These are phyloP conservation scores for Sitodiplosis mosellana DNA, from an alignment of 1,140 invertebrate species.

Conservation along the genomic window DNA sequence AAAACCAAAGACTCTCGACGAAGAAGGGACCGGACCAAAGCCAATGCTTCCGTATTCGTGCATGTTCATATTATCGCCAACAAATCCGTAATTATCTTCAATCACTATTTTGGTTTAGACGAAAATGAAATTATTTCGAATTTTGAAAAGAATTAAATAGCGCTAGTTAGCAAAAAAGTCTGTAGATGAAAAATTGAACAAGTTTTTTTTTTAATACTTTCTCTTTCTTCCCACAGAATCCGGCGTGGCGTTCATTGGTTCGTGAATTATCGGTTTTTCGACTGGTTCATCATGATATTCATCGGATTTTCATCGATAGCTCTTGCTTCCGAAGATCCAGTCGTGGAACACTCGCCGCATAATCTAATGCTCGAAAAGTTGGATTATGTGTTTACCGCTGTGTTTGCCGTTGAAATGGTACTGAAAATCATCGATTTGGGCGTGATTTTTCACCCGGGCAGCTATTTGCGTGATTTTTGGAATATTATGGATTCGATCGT, in stretches of 20 bases:
- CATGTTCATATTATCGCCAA: slow-evolving; percentile 98
- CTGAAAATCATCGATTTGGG: slow-evolving; percentile 90
- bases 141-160: no score
- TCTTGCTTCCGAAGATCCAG: slow-evolving; percentile 97
- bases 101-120: no score
- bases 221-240: slow-evolving; percentile 44
- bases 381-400: slow-evolving; percentile 98
- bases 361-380: slow-evolving; percentile 93
- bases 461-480: slow-evolving; percentile 83
- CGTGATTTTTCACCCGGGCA: slow-evolving; percentile 87
- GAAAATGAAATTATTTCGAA: neutral
- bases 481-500: slow-evolving; percentile 95
- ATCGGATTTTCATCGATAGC: slow-evolving; percentile 96
- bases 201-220: no score
- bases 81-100: slow-evolving; percentile 67
- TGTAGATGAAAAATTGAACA: no score
- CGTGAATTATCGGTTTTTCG: slow-evolving; percentile 96
- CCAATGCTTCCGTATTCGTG: slow-evolving; percentile 99
- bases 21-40: slow-evolving; percentile 82
- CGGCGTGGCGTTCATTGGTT: slow-evolving; percentile 89
- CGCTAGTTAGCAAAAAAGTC: no score
- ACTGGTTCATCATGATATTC: slow-evolving; percentile 98
- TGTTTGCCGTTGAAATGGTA: slow-evolving; percentile 99
- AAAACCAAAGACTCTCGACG: slow-evolving; percentile 55
- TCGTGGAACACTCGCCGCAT: slow-evolving; percentile 69